Percentiles rank a stretch among this genome's conserved stretches.
These are phyloP conservation scores for Phaedon cochleariae DNA, from an alignment of 2,888 invertebrate genomes.

Conservation along the genomic window DNA sequence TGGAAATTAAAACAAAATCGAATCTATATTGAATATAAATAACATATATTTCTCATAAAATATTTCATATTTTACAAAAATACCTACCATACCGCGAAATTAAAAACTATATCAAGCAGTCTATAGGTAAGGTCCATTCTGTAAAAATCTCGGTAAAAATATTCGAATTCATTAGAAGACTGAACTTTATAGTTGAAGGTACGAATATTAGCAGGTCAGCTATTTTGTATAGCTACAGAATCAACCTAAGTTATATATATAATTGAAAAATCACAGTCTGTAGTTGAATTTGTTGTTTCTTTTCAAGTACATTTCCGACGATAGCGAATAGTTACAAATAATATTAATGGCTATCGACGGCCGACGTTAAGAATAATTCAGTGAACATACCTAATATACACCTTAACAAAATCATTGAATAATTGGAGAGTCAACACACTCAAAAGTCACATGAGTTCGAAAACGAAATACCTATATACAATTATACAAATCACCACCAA, in stretches of 20 bases:
- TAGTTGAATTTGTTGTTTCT: slow-evolving; percentile 32
- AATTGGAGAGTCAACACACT: neutral
- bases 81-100: slow-evolving; percentile 41
- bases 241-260: slow-evolving; percentile 14
- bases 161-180: too few species aligned
- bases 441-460: neutral
- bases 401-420: neutral
- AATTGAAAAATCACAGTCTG: slow-evolving; percentile 44
- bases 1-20: slow-evolving; percentile 3
- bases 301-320: slow-evolving; percentile 26
- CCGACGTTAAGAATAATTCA: neutral
- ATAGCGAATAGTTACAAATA: neutral
- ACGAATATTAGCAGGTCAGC: too few species aligned
- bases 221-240: slow-evolving; percentile 7
- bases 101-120: slow-evolving; percentile 39
- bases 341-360: neutral
- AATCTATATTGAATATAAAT: slow-evolving; percentile 26
- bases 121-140: slow-evolving; percentile 31
- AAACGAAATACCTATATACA: too few species aligned
- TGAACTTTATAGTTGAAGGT: too few species aligned
- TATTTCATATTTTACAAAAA: slow-evolving; percentile 42
- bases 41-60: slow-evolving; percentile 33
- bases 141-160: neutral
- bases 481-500: too few species aligned
- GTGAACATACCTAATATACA: neutral